A percentile compares a stretch with the other conserved stretches of the same genome.
Conservation (phyloP, 2,113 vertebrate genomes). For the Leptosomus discolor region DNA sequence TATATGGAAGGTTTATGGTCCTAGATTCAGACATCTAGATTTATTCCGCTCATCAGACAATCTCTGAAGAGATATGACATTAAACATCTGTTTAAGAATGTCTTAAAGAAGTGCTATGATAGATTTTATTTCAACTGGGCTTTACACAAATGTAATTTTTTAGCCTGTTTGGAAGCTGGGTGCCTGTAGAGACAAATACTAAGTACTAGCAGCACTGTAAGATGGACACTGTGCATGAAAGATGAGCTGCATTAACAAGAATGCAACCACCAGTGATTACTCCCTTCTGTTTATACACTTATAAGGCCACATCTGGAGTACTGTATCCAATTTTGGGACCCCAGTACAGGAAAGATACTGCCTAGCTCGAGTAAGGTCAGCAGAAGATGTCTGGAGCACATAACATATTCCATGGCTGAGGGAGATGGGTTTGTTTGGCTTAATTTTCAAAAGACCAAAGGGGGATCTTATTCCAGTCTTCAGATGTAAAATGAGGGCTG, state of each 20-base stretch:
- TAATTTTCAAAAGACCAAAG: neutral
- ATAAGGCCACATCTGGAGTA: neutral
- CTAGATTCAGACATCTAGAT: neutral
- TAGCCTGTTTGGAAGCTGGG: neutral
- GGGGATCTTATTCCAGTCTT: neutral
- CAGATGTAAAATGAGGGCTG: neutral
- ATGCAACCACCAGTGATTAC: neutral
- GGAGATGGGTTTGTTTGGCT: neutral
- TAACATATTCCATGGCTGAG: neutral
- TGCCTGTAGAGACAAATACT: neutral
- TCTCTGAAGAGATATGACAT: neutral
- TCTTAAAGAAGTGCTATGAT: neutral
- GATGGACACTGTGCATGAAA: neutral
- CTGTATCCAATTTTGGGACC: neutral
- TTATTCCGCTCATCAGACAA: neutral
- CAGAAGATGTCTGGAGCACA: neutral
- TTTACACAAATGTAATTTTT: neutral
- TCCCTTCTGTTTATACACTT: neutral
- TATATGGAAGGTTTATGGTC: neutral
- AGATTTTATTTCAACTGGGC: neutral
- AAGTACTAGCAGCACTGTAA: neutral
- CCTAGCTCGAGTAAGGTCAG: neutral
- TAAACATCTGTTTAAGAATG: neutral
- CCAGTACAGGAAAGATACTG: neutral
- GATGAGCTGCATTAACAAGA: neutral